Evolutionary conservation across 2,113 vertebrate species (phyloP).

Genomic region (Poeciliopsis turrubarensis): DNA sequence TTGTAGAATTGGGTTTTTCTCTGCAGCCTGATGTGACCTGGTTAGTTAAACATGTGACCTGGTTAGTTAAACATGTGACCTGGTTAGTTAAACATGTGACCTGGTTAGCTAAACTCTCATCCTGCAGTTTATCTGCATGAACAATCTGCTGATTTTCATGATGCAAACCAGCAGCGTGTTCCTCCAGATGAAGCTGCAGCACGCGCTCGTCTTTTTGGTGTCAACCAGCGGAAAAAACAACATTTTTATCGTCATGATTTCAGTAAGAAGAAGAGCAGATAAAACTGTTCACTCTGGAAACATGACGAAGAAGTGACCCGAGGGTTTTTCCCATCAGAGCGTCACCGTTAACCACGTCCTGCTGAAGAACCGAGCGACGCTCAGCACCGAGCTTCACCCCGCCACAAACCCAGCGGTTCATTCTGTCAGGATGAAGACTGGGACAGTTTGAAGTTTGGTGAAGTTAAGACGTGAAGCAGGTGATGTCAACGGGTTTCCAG

Average conservation of each 20-base stretch:
- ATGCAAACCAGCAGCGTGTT: neutral
- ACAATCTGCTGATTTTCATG: neutral
- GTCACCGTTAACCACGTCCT: neutral
- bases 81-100: neutral
- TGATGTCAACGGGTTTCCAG: neutral
- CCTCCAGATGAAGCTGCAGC: neutral
- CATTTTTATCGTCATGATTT: neutral
- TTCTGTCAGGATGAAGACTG: neutral
- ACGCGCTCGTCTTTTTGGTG: neutral
- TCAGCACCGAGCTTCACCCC: neutral
- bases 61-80: too few relatives aligned
- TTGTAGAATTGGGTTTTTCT: neutral
- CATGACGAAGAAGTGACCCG: neutral
- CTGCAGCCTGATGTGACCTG: neutral
- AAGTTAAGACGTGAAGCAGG: neutral
- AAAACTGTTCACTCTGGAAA: neutral
- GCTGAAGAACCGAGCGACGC: neutral
- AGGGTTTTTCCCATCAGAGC: neutral
- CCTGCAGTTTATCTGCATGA: too few relatives aligned
- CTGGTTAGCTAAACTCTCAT: neutral
- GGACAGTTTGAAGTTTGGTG: neutral
- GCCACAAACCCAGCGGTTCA: too few relatives aligned
- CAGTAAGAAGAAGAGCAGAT: neutral
- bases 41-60: neutral
- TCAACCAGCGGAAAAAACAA: neutral